Conservation (phyloP, 2,888 invertebrate genomes). For the Isotomurus palustris region DNA sequence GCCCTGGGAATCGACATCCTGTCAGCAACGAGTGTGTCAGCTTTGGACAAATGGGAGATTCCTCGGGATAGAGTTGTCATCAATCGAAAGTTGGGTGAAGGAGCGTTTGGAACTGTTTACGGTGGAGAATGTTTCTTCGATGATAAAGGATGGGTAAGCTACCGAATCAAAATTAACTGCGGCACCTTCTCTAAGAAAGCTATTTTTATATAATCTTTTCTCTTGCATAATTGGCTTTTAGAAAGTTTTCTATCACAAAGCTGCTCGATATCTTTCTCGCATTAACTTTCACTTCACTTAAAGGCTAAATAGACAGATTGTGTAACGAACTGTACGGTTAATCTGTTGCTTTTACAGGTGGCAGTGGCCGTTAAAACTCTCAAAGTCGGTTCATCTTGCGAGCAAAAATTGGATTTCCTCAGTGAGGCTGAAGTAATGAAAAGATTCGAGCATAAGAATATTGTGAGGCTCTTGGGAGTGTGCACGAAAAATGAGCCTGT, state of each 20-base stretch:
- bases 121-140: slow-evolving; percentile 78
- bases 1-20: slow-evolving; percentile 64
- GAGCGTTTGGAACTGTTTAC: slow-evolving; percentile 70
- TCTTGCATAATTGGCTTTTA: too few relatives aligned
- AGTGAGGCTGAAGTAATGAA: slow-evolving; percentile 94
- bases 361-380: slow-evolving; percentile 86
- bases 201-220: too few relatives aligned
- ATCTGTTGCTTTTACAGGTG: slow-evolving; percentile 47
- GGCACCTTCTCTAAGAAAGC: too few relatives aligned
- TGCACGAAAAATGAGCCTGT: slow-evolving; percentile 82
- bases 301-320: neutral
- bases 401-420: slow-evolving; percentile 84
- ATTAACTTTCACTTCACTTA: neutral
- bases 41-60: slow-evolving; percentile 82
- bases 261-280: too few relatives aligned
- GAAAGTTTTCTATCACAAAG: too few relatives aligned
- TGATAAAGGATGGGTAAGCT: slow-evolving; percentile 63
- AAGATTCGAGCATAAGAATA: slow-evolving; percentile 82
- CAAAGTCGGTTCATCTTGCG: slow-evolving; percentile 73
- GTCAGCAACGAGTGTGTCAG: slow-evolving; percentile 53
- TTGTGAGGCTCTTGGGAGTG: slow-evolving; percentile 73
- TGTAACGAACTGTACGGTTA: neutral
- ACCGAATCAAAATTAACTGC: too few relatives aligned
- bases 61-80: slow-evolving; percentile 74
- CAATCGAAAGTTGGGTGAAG: slow-evolving; percentile 78